Conservation (phyloP, 2,113 vertebrate genomes). For the Epinephelus moara region DNA sequence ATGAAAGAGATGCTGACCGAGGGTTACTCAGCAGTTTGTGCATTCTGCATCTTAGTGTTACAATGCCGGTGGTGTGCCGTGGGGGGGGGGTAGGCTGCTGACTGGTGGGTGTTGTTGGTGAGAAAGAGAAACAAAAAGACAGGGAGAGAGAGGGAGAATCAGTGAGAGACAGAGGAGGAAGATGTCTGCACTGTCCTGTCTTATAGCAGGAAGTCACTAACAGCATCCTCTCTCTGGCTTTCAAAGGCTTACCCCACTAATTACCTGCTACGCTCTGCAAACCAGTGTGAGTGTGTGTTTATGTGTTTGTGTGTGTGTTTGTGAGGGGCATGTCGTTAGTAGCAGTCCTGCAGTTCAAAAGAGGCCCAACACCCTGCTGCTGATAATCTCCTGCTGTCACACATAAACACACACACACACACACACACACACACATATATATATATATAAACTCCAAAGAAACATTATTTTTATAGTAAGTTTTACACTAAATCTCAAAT, state of each 20-base stretch:
- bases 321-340: conserved; percentile 31
- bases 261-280: conserved; percentile 34
- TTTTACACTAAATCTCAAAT: neutral
- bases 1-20: conserved; percentile 3
- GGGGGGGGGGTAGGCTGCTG: conserved; percentile 17
- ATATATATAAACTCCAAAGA: too few relatives aligned
- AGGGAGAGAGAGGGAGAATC: neutral
- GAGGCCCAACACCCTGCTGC: conserved; percentile 55
- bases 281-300: conserved; percentile 4
- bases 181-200: conserved; percentile 35
- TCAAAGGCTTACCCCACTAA: conserved; percentile 56
- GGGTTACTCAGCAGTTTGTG: conserved; percentile 66
- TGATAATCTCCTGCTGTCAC: conserved; percentile 43
- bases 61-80: conserved; percentile 15
- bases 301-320: conserved; percentile 30
- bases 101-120: conserved; percentile 5
- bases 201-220: conserved; percentile 74
- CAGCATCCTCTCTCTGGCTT: conserved; percentile 68
- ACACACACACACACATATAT: neutral
- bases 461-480: neutral
- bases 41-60: conserved; percentile 68
- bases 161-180: conserved; percentile 5
- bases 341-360: conserved; percentile 48
- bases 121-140: neutral
- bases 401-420: conserved; percentile 11